These are phyloP conservation scores for Miltochrista miniata DNA, from an alignment of 2,888 invertebrate genomes.

Conservation along the genomic window DNA sequence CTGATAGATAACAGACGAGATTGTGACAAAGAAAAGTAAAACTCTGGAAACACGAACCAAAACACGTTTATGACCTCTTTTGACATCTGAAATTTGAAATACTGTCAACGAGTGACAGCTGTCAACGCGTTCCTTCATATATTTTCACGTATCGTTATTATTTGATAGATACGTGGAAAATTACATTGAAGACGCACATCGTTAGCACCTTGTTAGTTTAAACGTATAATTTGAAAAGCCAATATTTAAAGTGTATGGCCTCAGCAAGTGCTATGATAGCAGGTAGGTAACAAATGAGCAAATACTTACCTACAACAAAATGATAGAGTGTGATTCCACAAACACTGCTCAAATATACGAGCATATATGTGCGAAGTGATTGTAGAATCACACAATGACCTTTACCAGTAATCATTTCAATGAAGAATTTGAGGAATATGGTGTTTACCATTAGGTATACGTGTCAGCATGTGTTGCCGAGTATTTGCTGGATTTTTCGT, in stretches of 20 bases:
- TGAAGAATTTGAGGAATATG: too few species aligned
- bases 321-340: background rate
- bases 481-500: too few species aligned
- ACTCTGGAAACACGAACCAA: too few species aligned
- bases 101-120: background rate
- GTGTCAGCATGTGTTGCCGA: too few species aligned
- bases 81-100: background rate
- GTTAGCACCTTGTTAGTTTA: constrained; percentile 20
- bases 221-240: constrained; percentile 30
- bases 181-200: constrained; percentile 25
- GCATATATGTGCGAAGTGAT: background rate
- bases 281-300: background rate
- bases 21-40: too few species aligned
- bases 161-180: constrained; percentile 24
- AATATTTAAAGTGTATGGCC: constrained; percentile 23
- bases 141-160: background rate
- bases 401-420: too few species aligned
- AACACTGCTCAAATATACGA: too few species aligned
- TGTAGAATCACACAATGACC: background rate
- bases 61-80: too few species aligned
- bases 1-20: too few species aligned
- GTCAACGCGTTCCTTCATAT: background rate
- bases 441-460: too few species aligned
- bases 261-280: constrained; percentile 20
- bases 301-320: background rate